These are phyloP conservation scores for Zaprionus obscuricornis DNA, from an alignment of 2,888 invertebrate species.

Conservation along the genomic window DNA sequence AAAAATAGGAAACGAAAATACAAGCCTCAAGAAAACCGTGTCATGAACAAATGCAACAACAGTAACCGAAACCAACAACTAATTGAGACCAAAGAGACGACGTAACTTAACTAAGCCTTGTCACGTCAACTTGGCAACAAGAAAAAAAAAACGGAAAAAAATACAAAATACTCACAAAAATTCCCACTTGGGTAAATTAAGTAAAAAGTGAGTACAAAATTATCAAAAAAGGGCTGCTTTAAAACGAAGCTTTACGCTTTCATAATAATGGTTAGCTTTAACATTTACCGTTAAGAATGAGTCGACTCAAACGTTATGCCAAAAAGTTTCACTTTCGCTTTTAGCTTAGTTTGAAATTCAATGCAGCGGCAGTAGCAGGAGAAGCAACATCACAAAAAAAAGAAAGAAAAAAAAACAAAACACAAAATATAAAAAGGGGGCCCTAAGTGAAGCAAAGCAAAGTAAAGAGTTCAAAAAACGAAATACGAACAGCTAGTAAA, in stretches of 20 bases:
- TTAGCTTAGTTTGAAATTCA: constrained; percentile 69
- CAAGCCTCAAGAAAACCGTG: constrained; percentile 72
- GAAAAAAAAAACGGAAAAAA: constrained; percentile 21
- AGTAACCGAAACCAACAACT: constrained; percentile 57
- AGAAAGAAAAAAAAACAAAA: constrained; percentile 12
- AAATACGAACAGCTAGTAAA: constrained; percentile 11
- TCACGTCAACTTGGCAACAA: constrained; percentile 49
- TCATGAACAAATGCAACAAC: constrained; percentile 80
- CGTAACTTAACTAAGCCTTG: constrained; percentile 42
- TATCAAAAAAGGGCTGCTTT: constrained; percentile 35
- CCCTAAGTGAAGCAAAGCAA: constrained; percentile 73
- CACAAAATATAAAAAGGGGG: constrained; percentile 57
- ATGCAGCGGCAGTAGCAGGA: constrained; percentile 45
- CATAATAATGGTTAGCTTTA: constrained; percentile 52
- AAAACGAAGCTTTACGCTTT: constrained; percentile 55
- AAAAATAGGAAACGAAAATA: constrained; percentile 66
- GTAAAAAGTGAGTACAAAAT: constrained; percentile 51
- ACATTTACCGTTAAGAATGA: constrained; percentile 55
- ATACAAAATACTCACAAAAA: constrained; percentile 27
- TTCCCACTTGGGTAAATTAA: constrained; percentile 44
- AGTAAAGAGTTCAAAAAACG: constrained; percentile 30
- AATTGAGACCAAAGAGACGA: constrained; percentile 63
- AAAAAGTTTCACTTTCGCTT: constrained; percentile 83
- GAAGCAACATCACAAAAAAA: constrained; percentile 7
- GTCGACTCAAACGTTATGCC: constrained; percentile 58